phyloP scores from a whole-genome alignment of 35 echinoderm and acorn worm genomes.

The Nesometra sesokonis region DNA sequence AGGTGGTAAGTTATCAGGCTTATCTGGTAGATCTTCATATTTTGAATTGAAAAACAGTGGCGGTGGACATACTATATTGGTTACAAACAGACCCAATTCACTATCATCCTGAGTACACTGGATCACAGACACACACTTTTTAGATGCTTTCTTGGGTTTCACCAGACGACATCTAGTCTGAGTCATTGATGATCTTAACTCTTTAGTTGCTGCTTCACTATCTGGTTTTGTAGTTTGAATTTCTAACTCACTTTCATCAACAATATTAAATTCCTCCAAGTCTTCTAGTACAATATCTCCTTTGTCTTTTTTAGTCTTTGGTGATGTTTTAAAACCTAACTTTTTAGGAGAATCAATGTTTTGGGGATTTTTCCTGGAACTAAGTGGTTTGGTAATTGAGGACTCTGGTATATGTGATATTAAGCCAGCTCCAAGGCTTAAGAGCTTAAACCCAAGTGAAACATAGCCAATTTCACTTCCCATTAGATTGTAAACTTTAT shows the following conservation, averaged over 20 bases:
- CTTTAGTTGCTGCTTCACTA: neutral
- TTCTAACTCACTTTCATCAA: neutral
- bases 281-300: neutral
- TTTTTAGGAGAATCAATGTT: neutral
- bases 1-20: too few species aligned
- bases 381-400: constrained; percentile 11
- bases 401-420: constrained; percentile 66
- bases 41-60: constrained; percentile 2
- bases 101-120: neutral
- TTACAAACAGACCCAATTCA: neutral
- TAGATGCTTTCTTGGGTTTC: neutral
- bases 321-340: neutral
- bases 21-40: neutral
- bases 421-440: constrained; percentile 50
- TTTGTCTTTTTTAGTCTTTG: neutral
- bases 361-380: neutral
- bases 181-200: neutral
- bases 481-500: constrained; percentile 62
- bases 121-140: neutral
- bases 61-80: constrained; percentile 3
- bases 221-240: neutral
- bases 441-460: constrained; percentile 28
- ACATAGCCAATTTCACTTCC: constrained; percentile 65
- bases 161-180: neutral
- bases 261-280: neutral